Base-by-base conservation (phyloP, 2,888 invertebrate genomes). In the Amphipoea lucens region DNA sequence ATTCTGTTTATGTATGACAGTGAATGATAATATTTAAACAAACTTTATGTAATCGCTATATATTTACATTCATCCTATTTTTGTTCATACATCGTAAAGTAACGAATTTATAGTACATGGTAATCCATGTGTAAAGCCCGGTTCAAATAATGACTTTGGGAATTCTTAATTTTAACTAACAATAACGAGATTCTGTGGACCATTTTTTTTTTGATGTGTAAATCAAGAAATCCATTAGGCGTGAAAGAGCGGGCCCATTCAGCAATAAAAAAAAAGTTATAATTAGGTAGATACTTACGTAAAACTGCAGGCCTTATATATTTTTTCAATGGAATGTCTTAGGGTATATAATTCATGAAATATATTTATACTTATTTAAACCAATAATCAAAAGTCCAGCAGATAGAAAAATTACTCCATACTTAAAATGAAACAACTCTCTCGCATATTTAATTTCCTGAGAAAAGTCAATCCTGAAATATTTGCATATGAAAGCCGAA, bases 401-500 rank as follows among this genome's bases (percentile, higher is more conserved):
- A 14, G 2, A 40, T 7, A 51, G 36, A 7, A 48, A 51, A 70
- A 70, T 20, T 54, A 36, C 7, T 54, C 9, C 36, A 36, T 23
- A 23, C 0, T 23, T n/a, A 40, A 23, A 17, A 23, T 17, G 14
- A 23, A 40, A 40, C 14, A 23, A 70, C 23, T 1, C 14, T 14
- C 23, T 54, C 4, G 9, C 4, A 23, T 14, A 40, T 54, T 23
- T 36, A 0, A 54, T 23, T 9, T 54, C 0, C 4, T 40, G n/a
- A 1, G 54, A n/a, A 69, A 40, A n/a, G 40, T 1, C 17, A n/a
- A 20, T 42, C 36, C 48, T 66, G 9, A 14, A 65, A 67, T 3
- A 42, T 67, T 51, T 70, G 6, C 12, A 20, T 29, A 57, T 81
- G 82, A 91, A 92, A 92, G 88, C 89, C 88, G 83, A 91, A 89